Evolutionary conservation across 1,140 invertebrate genomes (phyloP).

Genomic region (Tetraneura akinire): DNA sequence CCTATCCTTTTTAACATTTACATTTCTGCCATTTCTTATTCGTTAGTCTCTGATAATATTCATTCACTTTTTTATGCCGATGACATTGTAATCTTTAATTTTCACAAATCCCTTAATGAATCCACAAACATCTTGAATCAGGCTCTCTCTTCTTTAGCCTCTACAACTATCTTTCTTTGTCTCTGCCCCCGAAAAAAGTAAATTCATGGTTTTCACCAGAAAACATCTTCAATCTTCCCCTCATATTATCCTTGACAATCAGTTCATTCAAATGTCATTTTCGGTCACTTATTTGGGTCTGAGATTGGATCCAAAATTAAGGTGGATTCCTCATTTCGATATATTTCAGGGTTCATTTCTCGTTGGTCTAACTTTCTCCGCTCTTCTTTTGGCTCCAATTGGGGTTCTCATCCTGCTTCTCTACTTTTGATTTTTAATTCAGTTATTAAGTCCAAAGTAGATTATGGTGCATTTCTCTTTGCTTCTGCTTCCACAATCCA

Average conservation of each 20-base stretch:
- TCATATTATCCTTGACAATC: too few relatives aligned
- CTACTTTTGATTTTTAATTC: neutral
- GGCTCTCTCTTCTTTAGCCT: neutral
- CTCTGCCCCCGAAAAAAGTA: too few relatives aligned
- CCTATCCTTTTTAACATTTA: neutral
- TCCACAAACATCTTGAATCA: neutral
- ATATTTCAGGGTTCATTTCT: neutral
- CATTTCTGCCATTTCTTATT: neutral
- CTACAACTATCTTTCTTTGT: neutral
- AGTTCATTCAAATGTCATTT: too few relatives aligned
- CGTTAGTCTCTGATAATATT: neutral
- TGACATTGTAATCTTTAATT: neutral
- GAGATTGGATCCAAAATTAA: neutral
- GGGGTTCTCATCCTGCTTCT: neutral
- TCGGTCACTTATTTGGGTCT: neutral
- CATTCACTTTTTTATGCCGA: neutral
- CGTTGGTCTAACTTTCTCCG: conserved; percentile 8
- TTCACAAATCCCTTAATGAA: neutral
- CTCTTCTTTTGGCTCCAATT: neutral
- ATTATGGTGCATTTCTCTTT: neutral
- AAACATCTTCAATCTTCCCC: too few relatives aligned
- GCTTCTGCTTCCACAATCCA: neutral
- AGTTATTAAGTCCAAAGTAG: neutral
- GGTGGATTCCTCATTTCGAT: neutral
- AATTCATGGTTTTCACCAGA: too few relatives aligned